Evolutionary conservation across 2,797 vertebrate genomes (phyloP).

Genomic region (Onychomys leucogaster): DNA sequence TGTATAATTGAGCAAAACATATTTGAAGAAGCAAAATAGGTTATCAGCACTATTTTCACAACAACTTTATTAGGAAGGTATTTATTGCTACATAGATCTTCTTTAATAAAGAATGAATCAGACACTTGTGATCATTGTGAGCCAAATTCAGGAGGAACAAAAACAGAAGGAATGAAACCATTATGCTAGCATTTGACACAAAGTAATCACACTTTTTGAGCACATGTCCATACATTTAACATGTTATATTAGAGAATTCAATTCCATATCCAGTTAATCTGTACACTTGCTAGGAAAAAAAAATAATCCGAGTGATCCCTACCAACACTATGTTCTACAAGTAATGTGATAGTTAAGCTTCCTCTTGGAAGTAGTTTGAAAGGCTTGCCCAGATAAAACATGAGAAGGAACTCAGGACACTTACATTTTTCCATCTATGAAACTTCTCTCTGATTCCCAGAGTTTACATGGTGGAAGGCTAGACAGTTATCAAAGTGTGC

Average conservation of each 20-base stretch:
- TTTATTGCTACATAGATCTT: background rate
- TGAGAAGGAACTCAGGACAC: background rate
- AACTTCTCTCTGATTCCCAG: background rate
- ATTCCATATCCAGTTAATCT: background rate
- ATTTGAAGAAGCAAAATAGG: conserved; percentile 1
- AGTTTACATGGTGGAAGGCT: background rate
- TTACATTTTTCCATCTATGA: background rate
- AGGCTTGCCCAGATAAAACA: background rate
- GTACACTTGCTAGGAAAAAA: background rate
- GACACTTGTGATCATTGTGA: background rate
- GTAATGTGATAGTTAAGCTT: background rate
- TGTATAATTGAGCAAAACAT: background rate
- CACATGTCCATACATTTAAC: background rate
- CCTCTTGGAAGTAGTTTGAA: background rate
- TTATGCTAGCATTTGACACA: background rate
- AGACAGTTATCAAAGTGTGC: background rate
- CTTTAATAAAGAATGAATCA: background rate
- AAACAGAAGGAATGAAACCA: background rate
- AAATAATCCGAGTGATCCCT: background rate
- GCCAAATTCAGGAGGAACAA: background rate
- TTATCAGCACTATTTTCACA: background rate
- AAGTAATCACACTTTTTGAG: background rate
- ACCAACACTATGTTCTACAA: background rate
- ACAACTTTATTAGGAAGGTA: background rate
- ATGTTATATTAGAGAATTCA: background rate